phyloP scores from a whole-genome alignment of 2,888 invertebrate genomes.

The Ormyrus thymus region DNA sequence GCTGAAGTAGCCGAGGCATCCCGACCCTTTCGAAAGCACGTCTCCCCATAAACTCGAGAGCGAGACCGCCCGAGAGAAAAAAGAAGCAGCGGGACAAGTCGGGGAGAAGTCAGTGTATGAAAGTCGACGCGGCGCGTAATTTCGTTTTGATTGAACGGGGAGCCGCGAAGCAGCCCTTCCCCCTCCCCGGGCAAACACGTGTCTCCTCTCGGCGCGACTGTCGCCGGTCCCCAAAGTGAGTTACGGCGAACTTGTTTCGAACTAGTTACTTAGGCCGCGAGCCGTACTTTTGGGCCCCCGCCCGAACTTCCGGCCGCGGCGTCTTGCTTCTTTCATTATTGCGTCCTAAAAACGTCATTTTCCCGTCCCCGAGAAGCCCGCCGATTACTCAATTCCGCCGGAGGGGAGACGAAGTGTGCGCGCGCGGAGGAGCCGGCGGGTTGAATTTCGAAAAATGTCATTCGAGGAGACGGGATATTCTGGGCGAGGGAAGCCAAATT shows the following conservation, averaged over 20 bases:
- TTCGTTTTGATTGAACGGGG: conserved; percentile 37
- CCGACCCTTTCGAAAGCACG: too few relatives aligned
- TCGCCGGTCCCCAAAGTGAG: conserved; percentile 32
- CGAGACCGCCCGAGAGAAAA: too few relatives aligned
- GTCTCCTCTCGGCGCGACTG: conserved; percentile 6
- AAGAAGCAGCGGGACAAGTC: neutral
- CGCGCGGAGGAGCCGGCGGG: too few relatives aligned
- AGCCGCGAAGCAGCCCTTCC: too few relatives aligned
- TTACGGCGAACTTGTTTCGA: conserved; percentile 49
- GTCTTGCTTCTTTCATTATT: neutral
- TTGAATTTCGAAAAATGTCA: too few relatives aligned
- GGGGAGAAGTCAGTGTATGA: neutral
- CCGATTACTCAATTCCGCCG: conserved; percentile 9
- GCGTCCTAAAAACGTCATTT: neutral
- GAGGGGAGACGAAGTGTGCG: neutral
- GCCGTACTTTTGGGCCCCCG: neutral
- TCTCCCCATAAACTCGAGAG: too few relatives aligned
- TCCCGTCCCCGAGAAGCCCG: neutral
- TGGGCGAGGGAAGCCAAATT: too few relatives aligned
- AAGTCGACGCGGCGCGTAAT: conserved; percentile 19
- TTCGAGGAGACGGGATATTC: too few relatives aligned
- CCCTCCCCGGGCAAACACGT: conserved; percentile 17
- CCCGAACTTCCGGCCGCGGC: conserved; percentile 2
- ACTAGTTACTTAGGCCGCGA: conserved; percentile 48
- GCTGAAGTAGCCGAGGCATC: too few relatives aligned